These are phyloP conservation scores for Latrodectus hesperus DNA, from an alignment of 2,888 invertebrate genomes.

Conservation along the genomic window DNA sequence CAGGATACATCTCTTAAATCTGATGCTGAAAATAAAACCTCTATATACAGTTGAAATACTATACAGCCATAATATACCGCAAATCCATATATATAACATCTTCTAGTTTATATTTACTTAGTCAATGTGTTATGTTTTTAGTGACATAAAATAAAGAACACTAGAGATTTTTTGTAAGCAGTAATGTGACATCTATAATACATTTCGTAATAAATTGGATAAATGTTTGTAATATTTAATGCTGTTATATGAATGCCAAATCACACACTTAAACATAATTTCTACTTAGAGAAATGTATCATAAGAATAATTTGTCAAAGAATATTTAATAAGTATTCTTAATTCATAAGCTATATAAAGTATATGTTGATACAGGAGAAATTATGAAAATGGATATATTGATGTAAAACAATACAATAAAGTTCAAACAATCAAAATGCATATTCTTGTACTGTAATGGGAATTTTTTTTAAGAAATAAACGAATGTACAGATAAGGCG, in stretches of 20 bases:
- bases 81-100: conserved; percentile 5
- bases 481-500: not conserved
- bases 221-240: not conserved
- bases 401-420: conserved; percentile 3
- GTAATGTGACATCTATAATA: not conserved
- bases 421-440: not conserved
- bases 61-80: not conserved
- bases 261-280: too few species aligned
- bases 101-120: conserved; percentile 7
- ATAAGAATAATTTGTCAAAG: not conserved
- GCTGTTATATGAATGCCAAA: not conserved
- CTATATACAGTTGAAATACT: not conserved
- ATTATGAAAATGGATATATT: not conserved
- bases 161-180: conserved; percentile 1
- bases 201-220: not conserved
- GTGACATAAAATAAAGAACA: not conserved
- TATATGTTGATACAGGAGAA: conserved; percentile 3
- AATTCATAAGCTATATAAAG: conserved; percentile 1
- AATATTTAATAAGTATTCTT: conserved; percentile 1
- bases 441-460: not conserved
- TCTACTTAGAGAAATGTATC: too few species aligned
- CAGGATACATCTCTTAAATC: not conserved
- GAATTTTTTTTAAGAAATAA: not conserved
- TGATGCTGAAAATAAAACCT: not conserved
- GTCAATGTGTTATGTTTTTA: not conserved